Evolutionary conservation across 1,140 invertebrate species (phyloP), one percentile per base, ranked within the genome.

Genomic region (Drosophila pallidifrons): DNA sequence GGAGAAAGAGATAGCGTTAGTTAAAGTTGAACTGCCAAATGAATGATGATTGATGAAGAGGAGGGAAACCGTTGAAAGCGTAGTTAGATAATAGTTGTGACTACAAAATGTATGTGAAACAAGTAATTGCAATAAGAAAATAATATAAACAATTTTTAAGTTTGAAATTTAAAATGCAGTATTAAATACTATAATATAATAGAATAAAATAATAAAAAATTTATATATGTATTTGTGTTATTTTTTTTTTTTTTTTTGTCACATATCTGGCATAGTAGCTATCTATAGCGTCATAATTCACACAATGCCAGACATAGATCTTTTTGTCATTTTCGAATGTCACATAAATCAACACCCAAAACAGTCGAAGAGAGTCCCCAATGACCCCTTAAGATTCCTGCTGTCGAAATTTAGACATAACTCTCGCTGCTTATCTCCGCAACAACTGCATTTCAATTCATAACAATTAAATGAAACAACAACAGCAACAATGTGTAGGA

Each of bases 361-460:
- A 64, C 8, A 61, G 54, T 58, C 69, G 61, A 43, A 46, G 41
- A 80, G 77, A 43, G 47, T 46, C 45, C 35, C 43, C 49, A 28
- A 5, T 43, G 69, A 79, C 49, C 79, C 3, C 16, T 7, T 16
- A 8, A 25, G 8, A 13, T 25, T 25, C 25, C 11, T 4, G 1
- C 46, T 8, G 49, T 45, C 61, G 20, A 43, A 59, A 51, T 58
- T 45, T 43, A 38, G 30, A 47, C 60, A 64, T 8, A 55, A 46
- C 49, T 38, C 16, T 47, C 32, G n/a, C 47, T 7, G 3, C 71
- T 79, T 82, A 82, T 82, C 76, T 30, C 67, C 32, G 77, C 66
- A 49, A 82, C 68, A 82, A 88, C 67, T 82, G 72, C 77, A 88
- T 88, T 87, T 87, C 83, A 87, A 88, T 87, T 87, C 82, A 87